Evolutionary conservation across 1,140 invertebrate species (phyloP).

Genomic region (Apis laboriosa): DNA sequence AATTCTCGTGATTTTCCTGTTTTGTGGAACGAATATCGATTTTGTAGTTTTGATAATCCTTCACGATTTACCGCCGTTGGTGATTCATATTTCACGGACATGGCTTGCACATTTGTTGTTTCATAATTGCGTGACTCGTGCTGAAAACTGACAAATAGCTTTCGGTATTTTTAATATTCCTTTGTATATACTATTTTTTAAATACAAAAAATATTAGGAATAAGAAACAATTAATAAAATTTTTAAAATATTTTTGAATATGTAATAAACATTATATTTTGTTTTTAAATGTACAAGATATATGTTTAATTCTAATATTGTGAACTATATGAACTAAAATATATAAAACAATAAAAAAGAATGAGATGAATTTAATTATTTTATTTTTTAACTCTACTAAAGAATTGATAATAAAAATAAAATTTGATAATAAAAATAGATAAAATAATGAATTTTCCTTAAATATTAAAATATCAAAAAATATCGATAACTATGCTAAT

Average conservation of each 20-base stretch:
- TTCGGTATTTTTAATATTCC: background rate
- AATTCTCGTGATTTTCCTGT: slow-evolving; percentile 41
- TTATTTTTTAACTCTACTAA: too few species aligned
- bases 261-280: background rate
- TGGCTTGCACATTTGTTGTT: slow-evolving; percentile 7
- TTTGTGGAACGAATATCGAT: slow-evolving; percentile 68
- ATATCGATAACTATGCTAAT: too few species aligned
- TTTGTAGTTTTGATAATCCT: slow-evolving; percentile 43
- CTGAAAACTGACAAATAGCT: slow-evolving; percentile 21
- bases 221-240: background rate
- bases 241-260: slow-evolving; percentile 11
- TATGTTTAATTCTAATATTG: background rate
- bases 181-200: background rate
- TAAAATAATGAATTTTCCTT: too few species aligned
- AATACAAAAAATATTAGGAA: background rate
- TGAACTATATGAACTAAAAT: too few species aligned
- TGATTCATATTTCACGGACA: slow-evolving; percentile 43
- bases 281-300: slow-evolving; percentile 12
- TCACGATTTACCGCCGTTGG: slow-evolving; percentile 22
- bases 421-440: too few species aligned
- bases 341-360: too few species aligned
- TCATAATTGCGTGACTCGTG: slow-evolving; percentile 15
- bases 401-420: too few species aligned
- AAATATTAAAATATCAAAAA: too few species aligned
- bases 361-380: too few species aligned